Evolutionary conservation across 1,140 invertebrate species (phyloP).

Genomic region (Drosophila mauritiana): DNA sequence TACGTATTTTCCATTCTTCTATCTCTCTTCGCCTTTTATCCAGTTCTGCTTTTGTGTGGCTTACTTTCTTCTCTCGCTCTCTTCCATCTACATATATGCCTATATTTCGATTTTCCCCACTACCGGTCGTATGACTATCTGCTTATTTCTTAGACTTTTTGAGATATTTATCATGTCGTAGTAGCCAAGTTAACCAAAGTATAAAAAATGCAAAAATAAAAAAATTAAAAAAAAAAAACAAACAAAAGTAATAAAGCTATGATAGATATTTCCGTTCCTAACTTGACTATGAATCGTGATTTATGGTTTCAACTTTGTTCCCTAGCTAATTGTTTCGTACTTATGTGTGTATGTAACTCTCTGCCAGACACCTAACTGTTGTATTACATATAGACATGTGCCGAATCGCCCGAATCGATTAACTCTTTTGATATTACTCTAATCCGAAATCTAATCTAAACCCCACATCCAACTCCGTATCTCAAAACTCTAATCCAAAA

Average conservation of each 20-base stretch:
- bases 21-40: conserved; percentile 14
- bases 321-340: conserved; percentile 68
- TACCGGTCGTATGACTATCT: conserved; percentile 14
- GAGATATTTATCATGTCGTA: conserved; percentile 70
- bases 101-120: conserved; percentile 20
- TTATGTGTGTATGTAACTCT: conserved; percentile 58
- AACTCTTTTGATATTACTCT: conserved; percentile 13
- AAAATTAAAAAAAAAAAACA: background rate
- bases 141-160: conserved; percentile 31
- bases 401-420: conserved; percentile 18
- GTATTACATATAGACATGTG: conserved; percentile 63
- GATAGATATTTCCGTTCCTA: conserved; percentile 52
- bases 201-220: background rate
- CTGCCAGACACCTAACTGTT: conserved; percentile 63
- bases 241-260: conserved; percentile 37
- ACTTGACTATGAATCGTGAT: conserved; percentile 49
- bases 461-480: conserved; percentile 12
- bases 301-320: conserved; percentile 65
- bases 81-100: conserved; percentile 4
- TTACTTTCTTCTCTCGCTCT: conserved; percentile 16
- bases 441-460: conserved; percentile 11
- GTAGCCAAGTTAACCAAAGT: conserved; percentile 19
- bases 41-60: conserved; percentile 46
- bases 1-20: conserved; percentile 12
- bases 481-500: conserved; percentile 21